A percentile compares a stretch with the other conserved stretches of the same genome.
These are phyloP conservation scores for Luscinia luscinia DNA, from an alignment of 2,797 vertebrate species.

Conservation along the genomic window DNA sequence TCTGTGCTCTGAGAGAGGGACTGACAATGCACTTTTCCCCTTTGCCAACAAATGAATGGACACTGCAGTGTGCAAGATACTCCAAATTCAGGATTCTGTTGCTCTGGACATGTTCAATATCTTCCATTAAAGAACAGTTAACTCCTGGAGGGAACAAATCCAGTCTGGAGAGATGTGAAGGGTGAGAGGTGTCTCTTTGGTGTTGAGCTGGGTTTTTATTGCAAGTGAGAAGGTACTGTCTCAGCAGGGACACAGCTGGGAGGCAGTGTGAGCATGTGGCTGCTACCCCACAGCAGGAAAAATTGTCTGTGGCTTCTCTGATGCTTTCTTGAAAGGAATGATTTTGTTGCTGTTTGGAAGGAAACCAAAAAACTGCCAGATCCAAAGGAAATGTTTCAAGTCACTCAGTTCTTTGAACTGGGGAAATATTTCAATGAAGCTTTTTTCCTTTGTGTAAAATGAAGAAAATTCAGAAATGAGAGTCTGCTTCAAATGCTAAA, in stretches of 20 bases:
- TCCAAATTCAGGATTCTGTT: neutral
- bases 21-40: neutral
- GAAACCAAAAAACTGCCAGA: neutral
- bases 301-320: neutral
- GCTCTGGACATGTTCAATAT: neutral
- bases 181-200: neutral
- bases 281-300: neutral
- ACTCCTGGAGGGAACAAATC: neutral
- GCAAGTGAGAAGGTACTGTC: neutral
- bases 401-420: neutral
- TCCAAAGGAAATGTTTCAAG: neutral
- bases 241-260: neutral
- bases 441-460: neutral
- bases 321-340: neutral
- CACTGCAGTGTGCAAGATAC: rapidly evolving
- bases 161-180: neutral
- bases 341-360: neutral
- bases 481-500: neutral
- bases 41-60: rapidly evolving
- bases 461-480: neutral
- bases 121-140: neutral
- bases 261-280: neutral
- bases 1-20: neutral
- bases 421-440: neutral
- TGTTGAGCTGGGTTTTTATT: neutral